Base-by-base conservation (phyloP, 2,797 vertebrate genomes). In the Scolopax rusticola region DNA sequence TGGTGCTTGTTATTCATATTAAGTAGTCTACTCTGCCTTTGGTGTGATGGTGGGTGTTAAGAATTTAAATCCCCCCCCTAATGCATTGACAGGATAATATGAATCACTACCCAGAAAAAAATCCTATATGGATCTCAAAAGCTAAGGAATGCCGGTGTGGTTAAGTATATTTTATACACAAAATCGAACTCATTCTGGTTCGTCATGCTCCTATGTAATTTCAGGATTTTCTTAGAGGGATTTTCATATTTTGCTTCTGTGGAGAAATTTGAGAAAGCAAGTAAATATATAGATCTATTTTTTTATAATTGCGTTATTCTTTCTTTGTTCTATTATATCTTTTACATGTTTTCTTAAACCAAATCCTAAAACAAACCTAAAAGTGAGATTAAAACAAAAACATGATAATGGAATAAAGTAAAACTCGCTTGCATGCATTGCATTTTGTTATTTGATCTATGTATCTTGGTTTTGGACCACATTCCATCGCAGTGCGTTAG, bases 1-100 rank as follows among this genome's bases (percentile, higher is more conserved):
- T 95, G 65, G 92, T 95, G 85, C 95, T 97, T 97, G 92, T 97
- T 97, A 97, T 97, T 96, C 97, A 97, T 96, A 97, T 97, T 97
- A 97, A 97, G 89, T 96, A 96, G 91, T 48, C 95, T 95, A 84
- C 96, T 96, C 93, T 95, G 93, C 78, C 91, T 96, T 96, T 95
- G 90, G 92, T 94, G 89, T 93, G 92, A 89, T 96, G 79, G 92
- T 87, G 96, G 88, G 93, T 97, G 96, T 97, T 97, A 97, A 94
- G 95, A 96, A 97, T 97, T 97, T 96, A 97, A 97, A 97, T 96
- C 59, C 67, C 93, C 85, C 41, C 93, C 92, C 79, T 77, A 89
- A 77, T 75, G 87, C 80, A 91, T 94, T 95, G 95, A 90, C 88
- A 93, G 92, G 81, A 70, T 94, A 94, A 96, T 93, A 94, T 87